These are phyloP conservation scores for Atractosteus spatula DNA, from an alignment of 2,113 vertebrate genomes.

Conservation along the genomic window DNA sequence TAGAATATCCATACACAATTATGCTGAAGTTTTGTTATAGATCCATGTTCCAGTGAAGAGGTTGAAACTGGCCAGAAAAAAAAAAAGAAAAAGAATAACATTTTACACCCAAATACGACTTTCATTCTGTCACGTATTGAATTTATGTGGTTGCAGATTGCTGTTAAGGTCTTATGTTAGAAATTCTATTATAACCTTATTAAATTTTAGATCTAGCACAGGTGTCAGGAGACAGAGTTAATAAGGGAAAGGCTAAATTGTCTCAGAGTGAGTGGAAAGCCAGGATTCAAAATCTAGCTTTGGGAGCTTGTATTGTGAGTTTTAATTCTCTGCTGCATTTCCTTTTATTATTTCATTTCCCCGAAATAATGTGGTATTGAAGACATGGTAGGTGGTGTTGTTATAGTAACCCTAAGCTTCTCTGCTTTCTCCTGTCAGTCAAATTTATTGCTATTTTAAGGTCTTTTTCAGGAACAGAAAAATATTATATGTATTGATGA, in stretches of 20 bases:
- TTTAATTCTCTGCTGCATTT: slow-evolving; percentile 17
- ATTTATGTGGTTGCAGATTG: slow-evolving; percentile 23
- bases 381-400: slow-evolving; percentile 18
- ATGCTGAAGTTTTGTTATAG: neutral
- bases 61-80: slow-evolving; percentile 9
- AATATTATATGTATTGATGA: neutral
- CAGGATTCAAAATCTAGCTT: slow-evolving; percentile 9
- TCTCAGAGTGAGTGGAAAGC: slow-evolving; percentile 11
- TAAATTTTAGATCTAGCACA: slow-evolving; percentile 28
- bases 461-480: neutral
- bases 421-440: slow-evolving; percentile 13
- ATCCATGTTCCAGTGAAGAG: neutral
- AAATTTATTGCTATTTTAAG: slow-evolving; percentile 20
- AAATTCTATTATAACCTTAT: slow-evolving; percentile 31
- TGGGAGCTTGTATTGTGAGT: neutral
- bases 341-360: slow-evolving; percentile 21
- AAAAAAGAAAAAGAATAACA: slow-evolving; percentile 1
- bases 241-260: slow-evolving; percentile 26
- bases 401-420: slow-evolving; percentile 23
- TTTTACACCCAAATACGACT: slow-evolving; percentile 9
- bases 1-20: neutral
- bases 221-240: slow-evolving; percentile 27
- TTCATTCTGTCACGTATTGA: slow-evolving; percentile 11
- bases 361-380: slow-evolving; percentile 11
- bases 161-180: slow-evolving; percentile 16